phyloP scores from a whole-genome alignment of 1,140 invertebrate species.

The Zaprionus davidi region DNA sequence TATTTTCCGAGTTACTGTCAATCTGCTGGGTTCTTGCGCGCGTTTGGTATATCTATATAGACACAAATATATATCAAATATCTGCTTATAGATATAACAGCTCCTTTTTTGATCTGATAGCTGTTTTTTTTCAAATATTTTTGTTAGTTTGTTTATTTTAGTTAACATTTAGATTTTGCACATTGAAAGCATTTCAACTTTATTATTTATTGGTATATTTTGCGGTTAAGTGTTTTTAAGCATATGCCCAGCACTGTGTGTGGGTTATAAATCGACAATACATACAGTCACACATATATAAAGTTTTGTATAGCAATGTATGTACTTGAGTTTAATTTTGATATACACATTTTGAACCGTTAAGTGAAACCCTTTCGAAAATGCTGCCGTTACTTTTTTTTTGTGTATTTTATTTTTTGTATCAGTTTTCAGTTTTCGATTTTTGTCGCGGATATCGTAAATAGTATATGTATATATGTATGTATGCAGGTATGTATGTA shows the following conservation, averaged over 20 bases:
- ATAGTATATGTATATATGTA: constrained; percentile 9
- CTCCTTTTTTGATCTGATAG: constrained; percentile 9
- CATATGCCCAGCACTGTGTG: constrained; percentile 34
- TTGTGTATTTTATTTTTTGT: neutral
- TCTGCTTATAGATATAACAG: constrained; percentile 11
- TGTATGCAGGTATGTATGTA: constrained; percentile 15
- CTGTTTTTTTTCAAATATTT: neutral
- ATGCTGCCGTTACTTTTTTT: constrained; percentile 70
- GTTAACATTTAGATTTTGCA: constrained; percentile 26
- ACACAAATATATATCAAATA: constrained; percentile 21
- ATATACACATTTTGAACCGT: constrained; percentile 67
- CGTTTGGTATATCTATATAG: constrained; percentile 5
- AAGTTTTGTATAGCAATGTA: constrained; percentile 17
- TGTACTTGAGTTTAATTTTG: constrained; percentile 49
- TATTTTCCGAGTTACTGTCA: neutral
- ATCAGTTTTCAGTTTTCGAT: constrained; percentile 15
- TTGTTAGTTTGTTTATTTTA: neutral
- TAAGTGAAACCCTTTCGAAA: constrained; percentile 74
- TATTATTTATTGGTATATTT: constrained; percentile 12
- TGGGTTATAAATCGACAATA: constrained; percentile 14
- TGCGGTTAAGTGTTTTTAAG: constrained; percentile 39
- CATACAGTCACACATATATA: constrained; percentile 26
- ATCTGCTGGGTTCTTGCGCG: neutral
- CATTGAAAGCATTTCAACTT: constrained; percentile 38
- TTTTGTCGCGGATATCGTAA: constrained; percentile 23